phyloP scores from a whole-genome alignment of 1,140 invertebrate genomes.

The Panonychus citri region DNA sequence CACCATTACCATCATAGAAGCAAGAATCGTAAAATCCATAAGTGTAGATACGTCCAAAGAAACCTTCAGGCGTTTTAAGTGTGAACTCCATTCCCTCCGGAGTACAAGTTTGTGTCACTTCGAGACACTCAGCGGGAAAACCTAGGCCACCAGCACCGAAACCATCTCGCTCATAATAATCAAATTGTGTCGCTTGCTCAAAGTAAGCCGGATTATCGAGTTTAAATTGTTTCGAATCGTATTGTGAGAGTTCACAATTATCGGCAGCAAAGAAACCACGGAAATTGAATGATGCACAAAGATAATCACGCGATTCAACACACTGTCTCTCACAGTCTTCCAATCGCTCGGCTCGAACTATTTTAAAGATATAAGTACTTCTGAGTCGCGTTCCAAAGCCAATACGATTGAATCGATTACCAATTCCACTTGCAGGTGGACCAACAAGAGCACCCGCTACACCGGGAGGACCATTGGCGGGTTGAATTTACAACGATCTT shows the following conservation, averaged over 20 bases:
- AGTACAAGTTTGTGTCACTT: constrained; percentile 69
- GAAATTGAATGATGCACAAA: constrained; percentile 57
- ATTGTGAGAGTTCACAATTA: constrained; percentile 67
- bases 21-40: constrained; percentile 74
- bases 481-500: constrained; percentile 1
- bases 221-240: constrained; percentile 56
- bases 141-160: constrained; percentile 2
- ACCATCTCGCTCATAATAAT: constrained; percentile 48
- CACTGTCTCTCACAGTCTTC: constrained; percentile 57
- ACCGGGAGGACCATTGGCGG: no score
- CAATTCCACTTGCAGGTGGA: background rate
- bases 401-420: constrained; percentile 25
- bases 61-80: constrained; percentile 57
- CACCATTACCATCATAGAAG: constrained; percentile 68
- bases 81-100: constrained; percentile 85
- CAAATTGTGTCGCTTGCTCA: constrained; percentile 53
- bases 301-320: constrained; percentile 50
- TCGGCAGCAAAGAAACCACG: constrained; percentile 26
- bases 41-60: constrained; percentile 66
- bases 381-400: constrained; percentile 43
- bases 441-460: background rate
- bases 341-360: constrained; percentile 42
- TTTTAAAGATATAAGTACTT: constrained; percentile 47
- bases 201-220: constrained; percentile 58
- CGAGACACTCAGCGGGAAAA: constrained; percentile 6